Evolutionary conservation across 2,113 vertebrate species (phyloP).

Genomic region (Neodon shergylaensis): DNA sequence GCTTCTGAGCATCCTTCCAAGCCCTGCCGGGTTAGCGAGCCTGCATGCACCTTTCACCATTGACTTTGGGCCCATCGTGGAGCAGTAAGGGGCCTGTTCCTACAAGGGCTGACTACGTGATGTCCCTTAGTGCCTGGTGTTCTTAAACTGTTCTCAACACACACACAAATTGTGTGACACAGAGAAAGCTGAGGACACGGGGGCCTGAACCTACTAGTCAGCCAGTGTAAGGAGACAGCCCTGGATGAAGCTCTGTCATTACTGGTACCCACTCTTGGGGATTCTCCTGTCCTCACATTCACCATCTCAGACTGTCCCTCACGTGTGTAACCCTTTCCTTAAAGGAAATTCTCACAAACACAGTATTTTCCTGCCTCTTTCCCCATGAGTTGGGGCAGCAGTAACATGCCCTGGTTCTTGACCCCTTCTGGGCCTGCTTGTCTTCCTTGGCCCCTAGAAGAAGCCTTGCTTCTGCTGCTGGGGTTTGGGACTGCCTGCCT

Average conservation of each 20-base stretch:
- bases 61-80: neutral
- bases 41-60: no score
- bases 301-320: neutral
- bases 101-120: neutral
- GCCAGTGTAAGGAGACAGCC: neutral
- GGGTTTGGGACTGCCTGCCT: neutral
- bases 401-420: neutral
- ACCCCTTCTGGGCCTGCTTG: neutral
- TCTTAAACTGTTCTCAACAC: neutral
- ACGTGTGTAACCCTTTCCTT: neutral
- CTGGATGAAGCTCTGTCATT: fast-evolving
- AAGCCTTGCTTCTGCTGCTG: neutral
- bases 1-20: neutral
- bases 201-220: neutral
- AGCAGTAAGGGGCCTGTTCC: neutral
- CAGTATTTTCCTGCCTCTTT: neutral
- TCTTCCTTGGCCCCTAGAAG: fast-evolving
- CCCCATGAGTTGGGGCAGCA: neutral
- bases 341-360: neutral
- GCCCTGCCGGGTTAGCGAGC: no score
- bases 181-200: neutral
- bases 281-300: neutral
- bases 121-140: neutral
- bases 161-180: no score
- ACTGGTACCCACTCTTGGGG: fast-evolving